These are phyloP conservation scores for Chloromyia formosa DNA, from an alignment of 2,888 invertebrate genomes.

Conservation along the genomic window DNA sequence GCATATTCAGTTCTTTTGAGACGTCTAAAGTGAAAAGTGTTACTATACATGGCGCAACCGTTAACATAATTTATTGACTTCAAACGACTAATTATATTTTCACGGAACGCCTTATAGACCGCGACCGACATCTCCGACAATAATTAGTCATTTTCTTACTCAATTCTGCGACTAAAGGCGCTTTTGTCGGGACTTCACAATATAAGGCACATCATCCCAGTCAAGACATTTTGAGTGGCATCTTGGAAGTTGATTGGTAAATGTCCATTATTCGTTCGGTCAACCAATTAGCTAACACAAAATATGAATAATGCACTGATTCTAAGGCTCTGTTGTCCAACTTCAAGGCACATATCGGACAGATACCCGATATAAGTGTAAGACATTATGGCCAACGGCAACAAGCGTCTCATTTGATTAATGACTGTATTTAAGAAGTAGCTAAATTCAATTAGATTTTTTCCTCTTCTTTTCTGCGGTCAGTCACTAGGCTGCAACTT, in stretches of 20 bases:
- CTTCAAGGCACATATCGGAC: too few relatives aligned
- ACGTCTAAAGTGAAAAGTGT: slow-evolving; percentile 1
- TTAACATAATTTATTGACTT: slow-evolving; percentile 10
- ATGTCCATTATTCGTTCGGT: slow-evolving; percentile 19
- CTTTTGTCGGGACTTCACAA: too few relatives aligned
- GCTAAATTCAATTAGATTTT: slow-evolving; percentile 34
- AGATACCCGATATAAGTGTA: not conserved
- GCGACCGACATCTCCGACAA: slow-evolving; percentile 8
- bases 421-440: slow-evolving; percentile 22
- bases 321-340: not conserved
- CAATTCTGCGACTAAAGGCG: slow-evolving; percentile 1
- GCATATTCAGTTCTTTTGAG: too few relatives aligned
- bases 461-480: not conserved
- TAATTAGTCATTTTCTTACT: slow-evolving; percentile 31
- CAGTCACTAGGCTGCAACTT: not conserved
- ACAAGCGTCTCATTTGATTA: slow-evolving; percentile 15
- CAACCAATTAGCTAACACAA: slow-evolving; percentile 28
- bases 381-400: not conserved
- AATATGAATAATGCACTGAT: slow-evolving; percentile 31
- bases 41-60: not conserved
- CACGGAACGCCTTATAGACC: not conserved
- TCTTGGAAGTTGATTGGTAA: slow-evolving; percentile 26
- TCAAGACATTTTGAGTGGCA: not conserved
- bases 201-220: not conserved
- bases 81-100: slow-evolving; percentile 18